Evolutionary conservation across 2,797 vertebrate species (phyloP), one percentile per base, ranked within the genome.

Genomic region (Callimico goeldii): DNA sequence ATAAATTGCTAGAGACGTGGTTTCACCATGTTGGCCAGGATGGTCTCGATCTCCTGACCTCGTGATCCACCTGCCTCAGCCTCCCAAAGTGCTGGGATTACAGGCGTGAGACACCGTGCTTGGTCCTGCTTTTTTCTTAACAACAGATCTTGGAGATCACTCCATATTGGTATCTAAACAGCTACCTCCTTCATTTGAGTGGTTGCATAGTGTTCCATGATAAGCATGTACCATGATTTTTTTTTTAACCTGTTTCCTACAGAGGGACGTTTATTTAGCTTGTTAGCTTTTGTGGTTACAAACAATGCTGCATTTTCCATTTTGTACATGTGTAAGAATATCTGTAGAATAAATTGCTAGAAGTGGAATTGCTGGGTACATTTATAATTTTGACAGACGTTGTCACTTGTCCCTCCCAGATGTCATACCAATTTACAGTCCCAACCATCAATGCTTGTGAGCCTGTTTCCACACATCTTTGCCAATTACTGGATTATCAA

Each of bases 181-280:
- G 20, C 19, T 43, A 36, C 39, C 81, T 80, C 14, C 77, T 70
- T 90, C 39, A 48, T 96, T 97, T 93, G 94, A 85, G 70, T 85
- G 72, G 61, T 22, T 85, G 39, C 7, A 15, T 77, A 70, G 12
- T 43, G 28, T 88, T 77, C 26, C 24, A 92, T 1, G 48, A 24
- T 61, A 83, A 36, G 33, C 22, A 58, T 55, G 41, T 43, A 52
- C 72, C 14, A 46, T 39, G 67, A 81, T 39, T 76, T 88, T 90
- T 88, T 87, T 58, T 88, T 50, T 10, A 75, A 76, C 19, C 55
- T 96, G n/a, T 82, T 93, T 33, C 64, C 36, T 92, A 91, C 43
- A 86, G 52, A 91, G 70, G 19, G 26, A 64, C 1, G 5, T 64
- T 90, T 52, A 77, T 9, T 4, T 85, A 72, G 48, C 75, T 95